Base-by-base conservation (phyloP, 2,888 invertebrate genomes). In the Mechanitis messenoides region DNA sequence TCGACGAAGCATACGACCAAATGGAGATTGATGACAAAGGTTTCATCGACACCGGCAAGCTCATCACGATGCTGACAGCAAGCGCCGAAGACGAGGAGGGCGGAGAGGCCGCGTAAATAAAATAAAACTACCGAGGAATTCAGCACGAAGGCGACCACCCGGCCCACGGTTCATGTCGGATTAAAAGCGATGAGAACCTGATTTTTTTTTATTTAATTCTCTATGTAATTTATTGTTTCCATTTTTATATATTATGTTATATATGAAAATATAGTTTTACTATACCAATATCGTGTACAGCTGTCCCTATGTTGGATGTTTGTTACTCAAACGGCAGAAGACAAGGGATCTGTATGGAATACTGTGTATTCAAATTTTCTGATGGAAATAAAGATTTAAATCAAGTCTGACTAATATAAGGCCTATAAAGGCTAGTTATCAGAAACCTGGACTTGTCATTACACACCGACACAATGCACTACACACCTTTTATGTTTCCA, bases 11-110 rank as follows among this genome's bases (percentile, higher is more conserved):
- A 69, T 97, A 94, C 91, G 97, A 97, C 90, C 95, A 96, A 90
- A 96, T 97, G 94, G 94, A 95, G 66, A 95, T 97, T 83, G 97
- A 97, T 89, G 95, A 95, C 85, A 94, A 95, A 80, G 96, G 96
- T 84, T 93, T 93, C 92, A 96, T 97, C 84, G 96, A 97, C 91
- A 96, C 96, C 85, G 91, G 89, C 76, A 95, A 95, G 85, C 94
- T 97, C 75, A 96, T 97, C 91, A 92, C 94, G 86, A 95, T 97
- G 93, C 92, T 97, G 78, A 96, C 96, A 76, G 96, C 96, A 87
- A 93, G 94, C 87, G 94, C 93, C 72, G 96, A 96, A 74, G 96
- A 96, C 62, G 96, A 94, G 76, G 95, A 94, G 69, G 95, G 88
- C 70, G 91, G 89, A 63, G 91, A 90, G 66, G 91, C 91, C 70